These are phyloP conservation scores for Plestiodon gilberti DNA, from an alignment of 2,113 vertebrate genomes.

Conservation along the genomic window DNA sequence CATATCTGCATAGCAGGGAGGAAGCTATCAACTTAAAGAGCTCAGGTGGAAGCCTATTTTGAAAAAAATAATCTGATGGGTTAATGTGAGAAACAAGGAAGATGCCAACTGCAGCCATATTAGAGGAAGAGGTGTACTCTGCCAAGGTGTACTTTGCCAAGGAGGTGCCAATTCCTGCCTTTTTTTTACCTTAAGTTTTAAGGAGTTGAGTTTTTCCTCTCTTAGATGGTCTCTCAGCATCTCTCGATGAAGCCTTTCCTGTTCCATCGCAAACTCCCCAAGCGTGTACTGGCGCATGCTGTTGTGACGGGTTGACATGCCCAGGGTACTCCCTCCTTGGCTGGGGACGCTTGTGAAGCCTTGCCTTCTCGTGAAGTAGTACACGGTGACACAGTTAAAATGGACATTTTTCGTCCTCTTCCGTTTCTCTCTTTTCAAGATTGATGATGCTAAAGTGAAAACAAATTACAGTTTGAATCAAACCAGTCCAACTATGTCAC, in stretches of 20 bases:
- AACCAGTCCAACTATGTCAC: neutral
- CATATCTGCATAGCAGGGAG: slow-evolving; percentile 4
- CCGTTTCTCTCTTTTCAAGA: slow-evolving; percentile 95
- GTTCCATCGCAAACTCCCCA: slow-evolving; percentile 94
- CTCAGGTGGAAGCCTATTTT: slow-evolving; percentile 29
- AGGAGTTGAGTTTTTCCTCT: slow-evolving; percentile 95
- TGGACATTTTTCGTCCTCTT: slow-evolving; percentile 93
- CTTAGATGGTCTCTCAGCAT: slow-evolving; percentile 95
- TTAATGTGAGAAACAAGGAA: neutral
- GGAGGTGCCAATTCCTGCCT: neutral
- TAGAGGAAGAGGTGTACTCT: neutral
- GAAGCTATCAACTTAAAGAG: slow-evolving; percentile 24
- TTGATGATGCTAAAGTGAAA: slow-evolving; percentile 86
- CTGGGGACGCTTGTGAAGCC: slow-evolving; percentile 99
- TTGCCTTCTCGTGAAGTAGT: slow-evolving; percentile 95
- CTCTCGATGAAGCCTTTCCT: slow-evolving; percentile 93
- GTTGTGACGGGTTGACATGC: slow-evolving; percentile 96
- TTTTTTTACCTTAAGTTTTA: slow-evolving; percentile 89
- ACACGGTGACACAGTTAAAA: slow-evolving; percentile 98
- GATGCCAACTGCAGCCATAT: neutral
- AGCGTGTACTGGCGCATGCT: slow-evolving; percentile 93
- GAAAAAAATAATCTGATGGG: slow-evolving; percentile 34
- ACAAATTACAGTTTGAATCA: slow-evolving; percentile 14
- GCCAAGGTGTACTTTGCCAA: no score
- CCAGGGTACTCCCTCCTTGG: slow-evolving; percentile 96